A percentile compares a stretch with the other conserved stretches of the same genome.
Evolutionary conservation across 2,888 invertebrate genomes (phyloP).

Genomic region (Yponomeuta sedellus): DNA sequence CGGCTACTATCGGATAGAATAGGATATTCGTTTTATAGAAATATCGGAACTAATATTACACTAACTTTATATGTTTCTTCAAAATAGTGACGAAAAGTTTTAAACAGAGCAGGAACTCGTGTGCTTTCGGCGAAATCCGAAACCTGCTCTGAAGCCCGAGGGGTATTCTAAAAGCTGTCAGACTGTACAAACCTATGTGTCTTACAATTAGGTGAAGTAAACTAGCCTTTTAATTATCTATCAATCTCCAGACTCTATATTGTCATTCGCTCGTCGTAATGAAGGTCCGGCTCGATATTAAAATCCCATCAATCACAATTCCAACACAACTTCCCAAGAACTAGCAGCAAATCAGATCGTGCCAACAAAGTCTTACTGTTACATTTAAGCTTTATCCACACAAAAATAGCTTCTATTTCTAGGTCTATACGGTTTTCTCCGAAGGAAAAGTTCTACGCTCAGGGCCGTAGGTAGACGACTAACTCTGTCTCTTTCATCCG

Average conservation of each 20-base stretch:
- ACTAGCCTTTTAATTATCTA: not conserved
- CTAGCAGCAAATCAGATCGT: slow-evolving; percentile 10
- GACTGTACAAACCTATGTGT: too few species aligned
- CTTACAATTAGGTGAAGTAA: not conserved
- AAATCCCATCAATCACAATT: slow-evolving; percentile 2
- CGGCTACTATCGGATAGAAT: too few species aligned
- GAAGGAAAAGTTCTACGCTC: not conserved
- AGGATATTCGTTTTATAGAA: too few species aligned
- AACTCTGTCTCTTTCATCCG: slow-evolving; percentile 29
- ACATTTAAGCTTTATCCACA: not conserved
- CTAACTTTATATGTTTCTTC: too few species aligned
- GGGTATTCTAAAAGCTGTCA: too few species aligned
- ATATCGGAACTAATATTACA: too few species aligned
- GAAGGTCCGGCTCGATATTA: not conserved
- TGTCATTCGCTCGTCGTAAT: not conserved
- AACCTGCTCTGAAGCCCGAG: too few species aligned
- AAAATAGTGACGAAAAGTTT: too few species aligned
- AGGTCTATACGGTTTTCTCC: not conserved
- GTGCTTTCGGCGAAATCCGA: too few species aligned
- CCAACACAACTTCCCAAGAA: not conserved
- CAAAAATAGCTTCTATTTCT: not conserved
- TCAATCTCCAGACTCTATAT: not conserved
- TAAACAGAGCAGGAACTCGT: too few species aligned
- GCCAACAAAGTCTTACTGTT: not conserved
- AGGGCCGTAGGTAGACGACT: not conserved